Conservation (phyloP, 1,140 invertebrate genomes). For the Tetranychus urticae region DNA sequence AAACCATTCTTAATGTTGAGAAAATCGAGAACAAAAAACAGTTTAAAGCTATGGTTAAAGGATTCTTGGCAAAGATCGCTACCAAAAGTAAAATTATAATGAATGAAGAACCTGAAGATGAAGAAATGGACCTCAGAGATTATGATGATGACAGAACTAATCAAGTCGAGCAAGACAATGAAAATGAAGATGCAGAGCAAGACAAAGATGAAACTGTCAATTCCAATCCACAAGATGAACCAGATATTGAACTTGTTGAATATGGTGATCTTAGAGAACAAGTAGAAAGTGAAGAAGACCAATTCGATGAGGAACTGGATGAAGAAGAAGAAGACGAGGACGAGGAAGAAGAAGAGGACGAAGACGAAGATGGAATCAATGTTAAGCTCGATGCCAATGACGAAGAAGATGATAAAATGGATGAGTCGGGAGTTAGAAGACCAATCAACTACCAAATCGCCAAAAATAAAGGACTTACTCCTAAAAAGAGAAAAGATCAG, state of each 20-base stretch:
- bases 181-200: too few relatives aligned
- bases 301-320: constrained; percentile 16
- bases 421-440: constrained; percentile 29
- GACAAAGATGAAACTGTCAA: too few relatives aligned
- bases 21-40: neutral
- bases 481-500: constrained; percentile 62
- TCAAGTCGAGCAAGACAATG: constrained; percentile 5
- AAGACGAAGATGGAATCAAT: constrained; percentile 15
- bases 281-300: constrained; percentile 15
- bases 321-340: constrained; percentile 15
- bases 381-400: constrained; percentile 15
- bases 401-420: constrained; percentile 10
- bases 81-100: neutral
- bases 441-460: constrained; percentile 74
- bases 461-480: constrained; percentile 81
- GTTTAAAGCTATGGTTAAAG: neutral
- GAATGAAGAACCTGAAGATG: neutral
- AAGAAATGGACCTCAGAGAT: neutral
- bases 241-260: constrained; percentile 2
- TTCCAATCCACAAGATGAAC: neutral
- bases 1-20: constrained; percentile 2
- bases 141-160: neutral
- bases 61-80: neutral
- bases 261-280: constrained; percentile 8
- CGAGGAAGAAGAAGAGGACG: constrained; percentile 16